Evolutionary conservation across 2,888 invertebrate genomes (phyloP), one percentile per base, ranked within the genome.

Genomic region (Limnephilus rhombicus): DNA sequence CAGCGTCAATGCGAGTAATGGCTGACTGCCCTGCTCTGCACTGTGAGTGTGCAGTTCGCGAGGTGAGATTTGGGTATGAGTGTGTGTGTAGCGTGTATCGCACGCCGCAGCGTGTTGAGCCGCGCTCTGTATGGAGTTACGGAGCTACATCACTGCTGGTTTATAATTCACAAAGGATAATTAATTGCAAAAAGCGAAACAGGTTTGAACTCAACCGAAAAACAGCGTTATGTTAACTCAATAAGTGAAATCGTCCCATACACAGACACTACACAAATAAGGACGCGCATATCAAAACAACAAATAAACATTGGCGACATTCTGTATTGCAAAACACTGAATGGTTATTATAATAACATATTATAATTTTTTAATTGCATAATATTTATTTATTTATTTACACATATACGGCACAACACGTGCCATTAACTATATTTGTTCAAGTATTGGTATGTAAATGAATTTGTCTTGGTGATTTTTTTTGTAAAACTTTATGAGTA

Each of bases 131-230:
- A 11, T 5, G n/a, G 7, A n/a, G 68, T 24, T n/a, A 11, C 68
- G n/a, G 24, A 68, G 68, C 68, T n/a, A 68, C 24, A 68, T n/a
- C 68, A 68, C 68, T 9, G n/a, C n/a, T 68, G 68, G 68, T 68
- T 68, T 68, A 68, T 68, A 68, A 68, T 68, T 68, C n/a, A 24
- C 68, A 68, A 37, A 68, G 68, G 68, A 68, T 68, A 68, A 68
- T 68, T 89, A 34, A 89, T 89, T 89, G 90, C 90, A 45, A 13
- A 90, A 90, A 45, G n/a, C 11, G 12, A 90, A 90, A 90, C 81
- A 45, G 49, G 90, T 81, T 81, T 81, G 9, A 41, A n/a, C 49
- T 31, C 37, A 49, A 31, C 81, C 90, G 31, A 82, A 82, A 82
- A 24, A 31, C 45, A 45, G 90, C 80, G 68, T 68, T 80, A 80